These are phyloP conservation scores for Actinia equina DNA, from an alignment of 64 coral and sea anemone genomes.

Conservation along the genomic window DNA sequence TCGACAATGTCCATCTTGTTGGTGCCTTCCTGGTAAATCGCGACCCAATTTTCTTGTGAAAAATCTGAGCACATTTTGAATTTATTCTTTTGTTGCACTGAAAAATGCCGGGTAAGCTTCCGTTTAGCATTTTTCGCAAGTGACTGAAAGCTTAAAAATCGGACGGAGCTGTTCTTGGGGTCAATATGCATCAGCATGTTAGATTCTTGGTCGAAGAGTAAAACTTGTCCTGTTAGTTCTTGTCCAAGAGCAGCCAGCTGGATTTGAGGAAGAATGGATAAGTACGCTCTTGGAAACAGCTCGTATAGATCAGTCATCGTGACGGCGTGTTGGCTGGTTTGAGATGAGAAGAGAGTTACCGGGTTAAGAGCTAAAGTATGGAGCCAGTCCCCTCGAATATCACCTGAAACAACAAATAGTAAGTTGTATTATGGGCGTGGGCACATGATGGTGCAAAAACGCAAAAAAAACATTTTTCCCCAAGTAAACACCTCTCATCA, in stretches of 20 bases:
- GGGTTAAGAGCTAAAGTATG: conserved; percentile 77
- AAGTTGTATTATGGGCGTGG: too few relatives aligned
- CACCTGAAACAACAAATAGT: conserved; percentile 36
- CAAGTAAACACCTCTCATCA: too few relatives aligned
- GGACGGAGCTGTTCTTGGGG: conserved; percentile 32
- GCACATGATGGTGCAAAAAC: too few relatives aligned
- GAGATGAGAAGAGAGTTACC: conserved; percentile 77
- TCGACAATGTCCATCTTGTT: conserved; percentile 85
- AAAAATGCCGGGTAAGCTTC: conserved; percentile 86
- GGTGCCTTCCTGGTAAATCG: conserved; percentile 74
- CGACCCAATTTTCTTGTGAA: conserved; percentile 72
- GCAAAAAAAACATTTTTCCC: too few relatives aligned
- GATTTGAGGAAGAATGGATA: conserved; percentile 62
- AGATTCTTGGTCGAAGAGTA: conserved; percentile 77
- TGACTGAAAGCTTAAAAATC: conserved; percentile 68
- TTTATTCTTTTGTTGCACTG: conserved; percentile 56
- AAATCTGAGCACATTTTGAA: conserved; percentile 76
- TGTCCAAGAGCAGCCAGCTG: conserved; percentile 81
- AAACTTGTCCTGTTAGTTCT: conserved; percentile 63
- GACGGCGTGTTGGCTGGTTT: conserved; percentile 78
- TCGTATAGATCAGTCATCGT: conserved; percentile 72
- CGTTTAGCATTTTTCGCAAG: conserved; percentile 64
- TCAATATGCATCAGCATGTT: conserved; percentile 71
- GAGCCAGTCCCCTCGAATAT: conserved; percentile 83
- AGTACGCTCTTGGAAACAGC: conserved; percentile 60